These are phyloP conservation scores for Cygnus olor DNA, from an alignment of 2,797 vertebrate species.

Conservation along the genomic window DNA sequence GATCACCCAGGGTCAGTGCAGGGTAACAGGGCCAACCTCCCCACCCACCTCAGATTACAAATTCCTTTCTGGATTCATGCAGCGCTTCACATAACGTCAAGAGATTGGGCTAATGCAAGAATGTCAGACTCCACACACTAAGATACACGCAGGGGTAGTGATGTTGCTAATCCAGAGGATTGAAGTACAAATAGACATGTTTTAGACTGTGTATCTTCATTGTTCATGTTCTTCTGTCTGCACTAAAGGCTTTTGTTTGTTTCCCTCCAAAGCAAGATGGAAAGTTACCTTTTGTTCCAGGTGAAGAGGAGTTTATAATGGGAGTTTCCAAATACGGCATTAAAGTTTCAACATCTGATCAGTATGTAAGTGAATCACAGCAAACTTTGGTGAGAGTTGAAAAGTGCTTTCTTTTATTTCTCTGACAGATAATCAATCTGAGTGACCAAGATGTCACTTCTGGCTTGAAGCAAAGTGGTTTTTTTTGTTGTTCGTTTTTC, in stretches of 20 bases:
- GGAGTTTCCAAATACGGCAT: slow-evolving; percentile 95
- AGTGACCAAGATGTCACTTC: neutral
- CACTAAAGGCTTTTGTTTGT: slow-evolving; percentile 62
- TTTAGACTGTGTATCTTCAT: neutral
- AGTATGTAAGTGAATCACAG: slow-evolving; percentile 88
- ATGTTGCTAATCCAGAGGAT: neutral
- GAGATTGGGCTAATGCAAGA: accelerated
- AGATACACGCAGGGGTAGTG: neutral
- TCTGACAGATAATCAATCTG: neutral
- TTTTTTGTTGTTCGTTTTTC: no score
- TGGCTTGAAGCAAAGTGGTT: neutral
- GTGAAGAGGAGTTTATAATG: slow-evolving; percentile 94
- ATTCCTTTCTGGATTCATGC: neutral
- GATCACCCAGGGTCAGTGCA: neutral
- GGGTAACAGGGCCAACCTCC: neutral
- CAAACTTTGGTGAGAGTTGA: neutral
- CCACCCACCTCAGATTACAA: neutral
- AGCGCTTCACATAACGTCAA: neutral
- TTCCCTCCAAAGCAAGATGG: slow-evolving; percentile 91
- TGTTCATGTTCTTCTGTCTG: neutral
- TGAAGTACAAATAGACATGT: neutral
- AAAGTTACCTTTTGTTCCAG: slow-evolving; percentile 94
- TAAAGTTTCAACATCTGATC: slow-evolving; percentile 93
- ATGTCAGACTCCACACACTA: neutral
- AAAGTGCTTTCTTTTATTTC: neutral